Evolutionary conservation across 2,113 vertebrate species (phyloP), one percentile per base, ranked within the genome.

Genomic region (Catagonus wagneri): DNA sequence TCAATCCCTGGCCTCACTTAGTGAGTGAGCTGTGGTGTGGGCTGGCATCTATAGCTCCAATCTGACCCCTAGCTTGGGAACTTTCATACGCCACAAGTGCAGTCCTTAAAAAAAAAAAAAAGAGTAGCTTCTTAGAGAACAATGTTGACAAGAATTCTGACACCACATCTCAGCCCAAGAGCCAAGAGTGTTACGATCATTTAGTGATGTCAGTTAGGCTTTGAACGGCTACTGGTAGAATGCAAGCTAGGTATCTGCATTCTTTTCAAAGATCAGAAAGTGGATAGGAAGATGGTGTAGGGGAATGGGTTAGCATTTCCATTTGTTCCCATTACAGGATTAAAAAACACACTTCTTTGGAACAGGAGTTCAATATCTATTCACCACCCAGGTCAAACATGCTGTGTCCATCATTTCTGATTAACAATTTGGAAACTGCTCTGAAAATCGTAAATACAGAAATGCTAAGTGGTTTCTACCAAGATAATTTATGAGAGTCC

Each of bases 401-500:
- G 36, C 69, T 92, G 52, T 87, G 52, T 87, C 90, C 75, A 79
- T 93, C 56, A 90, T 76, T 94, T 56, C n/a, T 93, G 87, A 89
- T 96, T 89, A 96, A 90, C 61, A 93, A 39, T 84, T 88, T 95
- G 78, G 87, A 97, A 86, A 74, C 75, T 89, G 93, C 44, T 79
- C 78, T 90, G 34, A 96, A 32, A 93, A 86, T n/a, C 89, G 19
- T 44, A 96, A 68, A 75, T 93, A 92, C 0, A 87, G 90, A 96
- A 95, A 97, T 61, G 27, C 65, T 94, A 96, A 96, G 83, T 75
- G 69, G 75, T 93, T 97, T 95, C 83, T 92, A 74, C 87, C 75
- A 83, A 87, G 93, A 83, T 95, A 96, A 96, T 94, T 96, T 96
- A 97, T 94, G 84, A 96, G 60, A 83, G 20, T 68, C 92, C 76